phyloP scores from a whole-genome alignment of 2,888 invertebrate species.

The Phlogophora meticulosa region DNA sequence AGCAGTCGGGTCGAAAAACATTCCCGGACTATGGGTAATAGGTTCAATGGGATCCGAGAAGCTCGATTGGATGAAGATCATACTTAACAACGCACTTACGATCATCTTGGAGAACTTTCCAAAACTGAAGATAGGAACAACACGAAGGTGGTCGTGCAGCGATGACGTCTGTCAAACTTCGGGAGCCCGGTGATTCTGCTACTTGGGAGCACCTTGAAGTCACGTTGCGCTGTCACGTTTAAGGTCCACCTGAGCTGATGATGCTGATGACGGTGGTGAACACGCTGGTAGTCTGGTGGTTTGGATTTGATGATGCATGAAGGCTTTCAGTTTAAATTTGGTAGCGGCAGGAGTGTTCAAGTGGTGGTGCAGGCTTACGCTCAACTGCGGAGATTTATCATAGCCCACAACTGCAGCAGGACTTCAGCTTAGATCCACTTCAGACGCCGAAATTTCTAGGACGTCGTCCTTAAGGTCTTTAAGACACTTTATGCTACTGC shows the following conservation, averaged over 20 bases:
- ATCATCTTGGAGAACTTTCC: conserved; percentile 10
- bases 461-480: too few species aligned
- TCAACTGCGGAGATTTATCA: background rate
- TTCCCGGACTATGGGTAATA: conserved; percentile 31
- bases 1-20: conserved; percentile 39
- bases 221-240: background rate
- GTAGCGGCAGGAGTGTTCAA: background rate
- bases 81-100: conserved; percentile 39
- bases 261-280: conserved; percentile 5
- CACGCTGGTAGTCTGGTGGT: background rate
- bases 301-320: background rate
- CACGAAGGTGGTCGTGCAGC: background rate
- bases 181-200: background rate
- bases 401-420: background rate
- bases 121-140: too few species aligned
- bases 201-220: background rate
- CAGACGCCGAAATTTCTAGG: background rate
- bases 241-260: background rate
- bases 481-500: background rate
- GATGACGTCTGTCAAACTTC: background rate
- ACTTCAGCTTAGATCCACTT: background rate
- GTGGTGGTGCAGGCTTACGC: background rate
- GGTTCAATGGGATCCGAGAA: conserved; percentile 30
- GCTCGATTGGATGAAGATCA: conserved; percentile 14
- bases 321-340: background rate